Evolutionary conservation across 2,888 invertebrate species (phyloP).

Genomic region (Athripsodes cinereus): DNA sequence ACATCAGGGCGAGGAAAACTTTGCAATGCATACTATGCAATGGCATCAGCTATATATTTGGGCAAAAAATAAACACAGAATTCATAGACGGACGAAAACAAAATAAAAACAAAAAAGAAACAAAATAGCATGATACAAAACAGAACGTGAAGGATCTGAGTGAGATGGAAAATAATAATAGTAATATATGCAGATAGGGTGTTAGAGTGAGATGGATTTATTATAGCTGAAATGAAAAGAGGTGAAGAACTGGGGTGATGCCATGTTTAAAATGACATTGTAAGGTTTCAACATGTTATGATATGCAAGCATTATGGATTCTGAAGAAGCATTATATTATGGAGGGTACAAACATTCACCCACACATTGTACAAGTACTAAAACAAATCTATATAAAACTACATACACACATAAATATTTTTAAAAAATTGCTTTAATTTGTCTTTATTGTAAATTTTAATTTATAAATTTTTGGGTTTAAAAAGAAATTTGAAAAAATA

Average conservation of each 20-base stretch:
- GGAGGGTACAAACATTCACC: too few species aligned
- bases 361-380: too few species aligned
- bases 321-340: too few species aligned
- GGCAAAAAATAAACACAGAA: background rate
- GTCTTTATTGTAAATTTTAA: too few species aligned
- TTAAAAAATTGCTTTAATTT: too few species aligned
- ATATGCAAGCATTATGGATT: background rate
- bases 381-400: too few species aligned
- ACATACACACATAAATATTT: too few species aligned
- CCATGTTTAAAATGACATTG: slow-evolving; percentile 1
- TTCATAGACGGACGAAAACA: slow-evolving; percentile 1
- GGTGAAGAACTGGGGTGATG: background rate
- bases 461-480: too few species aligned
- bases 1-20: background rate
- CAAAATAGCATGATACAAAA: slow-evolving; percentile 1
- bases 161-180: background rate
- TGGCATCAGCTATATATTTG: background rate
- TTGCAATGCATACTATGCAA: background rate
- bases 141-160: background rate
- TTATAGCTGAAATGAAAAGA: background rate
- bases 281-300: background rate
- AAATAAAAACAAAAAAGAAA: background rate
- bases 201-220: background rate
- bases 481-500: too few species aligned
- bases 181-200: background rate